phyloP scores from a whole-genome alignment of 1,140 invertebrate genomes.

The Heliothis subflexa region DNA sequence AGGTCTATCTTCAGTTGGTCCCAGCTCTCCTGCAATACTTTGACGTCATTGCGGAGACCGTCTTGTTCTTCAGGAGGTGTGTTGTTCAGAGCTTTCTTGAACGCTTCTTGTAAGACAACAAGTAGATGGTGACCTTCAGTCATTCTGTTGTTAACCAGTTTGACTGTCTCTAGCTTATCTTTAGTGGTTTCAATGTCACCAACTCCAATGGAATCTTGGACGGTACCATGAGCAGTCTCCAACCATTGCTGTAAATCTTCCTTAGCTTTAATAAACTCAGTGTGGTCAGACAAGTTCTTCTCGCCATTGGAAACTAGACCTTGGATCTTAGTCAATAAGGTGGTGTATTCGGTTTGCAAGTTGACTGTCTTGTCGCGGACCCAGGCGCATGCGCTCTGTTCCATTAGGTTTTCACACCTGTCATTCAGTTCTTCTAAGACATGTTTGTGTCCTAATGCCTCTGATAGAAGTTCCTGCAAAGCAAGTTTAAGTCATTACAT shows the following conservation, averaged over 20 bases:
- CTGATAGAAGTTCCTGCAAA: slow-evolving; percentile 89
- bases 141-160: slow-evolving; percentile 90
- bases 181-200: slow-evolving; percentile 92
- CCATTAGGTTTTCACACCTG: slow-evolving; percentile 94
- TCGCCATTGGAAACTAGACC: slow-evolving; percentile 93
- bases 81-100: slow-evolving; percentile 93
- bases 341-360: slow-evolving; percentile 92
- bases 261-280: slow-evolving; percentile 94
- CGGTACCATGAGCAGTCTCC: slow-evolving; percentile 90
- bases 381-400: slow-evolving; percentile 92
- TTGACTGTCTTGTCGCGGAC: slow-evolving; percentile 95
- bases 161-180: slow-evolving; percentile 93
- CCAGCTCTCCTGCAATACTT: slow-evolving; percentile 92
- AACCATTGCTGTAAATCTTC: slow-evolving; percentile 94
- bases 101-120: slow-evolving; percentile 92
- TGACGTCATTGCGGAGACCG: slow-evolving; percentile 90
- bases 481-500: no score
- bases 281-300: slow-evolving; percentile 95
- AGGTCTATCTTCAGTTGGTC: slow-evolving; percentile 93
- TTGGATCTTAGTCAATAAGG: slow-evolving; percentile 91
- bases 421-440: slow-evolving; percentile 94
- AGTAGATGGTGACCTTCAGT: slow-evolving; percentile 95
- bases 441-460: slow-evolving; percentile 92
- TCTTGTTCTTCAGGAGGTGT: slow-evolving; percentile 93
- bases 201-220: slow-evolving; percentile 93